Evolutionary conservation across 1,140 invertebrate species (phyloP).

Genomic region (Leptonema lineaticorne): DNA sequence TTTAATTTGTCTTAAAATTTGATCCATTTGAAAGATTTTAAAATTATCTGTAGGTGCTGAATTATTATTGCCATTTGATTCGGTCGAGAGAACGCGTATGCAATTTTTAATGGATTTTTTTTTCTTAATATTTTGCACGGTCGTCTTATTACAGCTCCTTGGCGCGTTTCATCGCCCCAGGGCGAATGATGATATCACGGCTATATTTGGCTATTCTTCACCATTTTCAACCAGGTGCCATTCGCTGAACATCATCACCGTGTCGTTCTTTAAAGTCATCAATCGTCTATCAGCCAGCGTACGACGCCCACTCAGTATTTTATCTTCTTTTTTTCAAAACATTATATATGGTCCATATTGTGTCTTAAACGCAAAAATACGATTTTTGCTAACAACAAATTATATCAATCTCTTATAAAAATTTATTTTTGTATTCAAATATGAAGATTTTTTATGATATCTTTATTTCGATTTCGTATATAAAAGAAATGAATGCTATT

Average conservation of each 20-base stretch:
- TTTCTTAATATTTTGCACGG: conserved; percentile 1
- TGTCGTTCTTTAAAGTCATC: conserved; percentile 2
- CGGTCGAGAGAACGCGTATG: not conserved
- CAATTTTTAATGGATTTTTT: not conserved
- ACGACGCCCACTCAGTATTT: not conserved
- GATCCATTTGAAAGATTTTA: no score
- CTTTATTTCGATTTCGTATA: no score
- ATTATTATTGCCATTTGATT: not conserved
- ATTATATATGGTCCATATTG: no score
- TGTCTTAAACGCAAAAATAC: no score
- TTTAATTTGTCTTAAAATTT: no score
- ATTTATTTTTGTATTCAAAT: no score
- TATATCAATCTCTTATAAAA: no score
- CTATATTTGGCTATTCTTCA: conserved; percentile 27
- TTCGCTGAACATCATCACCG: conserved; percentile 11
- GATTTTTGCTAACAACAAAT: no score
- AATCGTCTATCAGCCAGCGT: not conserved
- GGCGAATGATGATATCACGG: conserved; percentile 34
- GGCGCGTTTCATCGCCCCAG: conserved; percentile 15
- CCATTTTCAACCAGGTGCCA: conserved; percentile 13
- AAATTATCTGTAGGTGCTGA: no score
- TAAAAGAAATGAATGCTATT: no score
- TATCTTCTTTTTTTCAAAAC: conserved; percentile 1
- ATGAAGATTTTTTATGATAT: no score
- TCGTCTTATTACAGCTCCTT: not conserved